Evolutionary conservation across 2,888 invertebrate genomes (phyloP), one percentile per base, ranked within the genome.

Genomic region (Diabrotica balteata): DNA sequence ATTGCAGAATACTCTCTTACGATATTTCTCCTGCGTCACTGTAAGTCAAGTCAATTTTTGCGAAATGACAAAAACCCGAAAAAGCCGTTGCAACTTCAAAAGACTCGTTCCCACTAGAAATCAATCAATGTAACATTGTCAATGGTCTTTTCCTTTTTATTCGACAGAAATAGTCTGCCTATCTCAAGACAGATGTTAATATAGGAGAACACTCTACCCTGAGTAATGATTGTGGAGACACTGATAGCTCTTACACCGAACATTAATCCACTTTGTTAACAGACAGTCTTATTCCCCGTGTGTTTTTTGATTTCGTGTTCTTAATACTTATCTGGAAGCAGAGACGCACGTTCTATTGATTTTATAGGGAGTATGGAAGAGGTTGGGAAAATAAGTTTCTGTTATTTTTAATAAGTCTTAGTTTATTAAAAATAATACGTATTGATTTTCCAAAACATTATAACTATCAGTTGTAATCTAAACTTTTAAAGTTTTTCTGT

Each of bases 71-170:
- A 54, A 32, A 42, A 54, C 43, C 43, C 43, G 8, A 54, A 54
- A 54, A 54, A 42, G 10, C 32, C 43, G 32, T 7, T 54, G 42
- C 43, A 42, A n/a, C n/a, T 54, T 54, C 44, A 63, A 54, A 54
- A 62, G 46, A 54, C 47, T n/a, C 54, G 7, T 42, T 54, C 11
- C 63, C 11, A 63, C 32, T n/a, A 50, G 63, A 53, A 63, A 74
- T 74, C 72, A 74, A 74, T 74, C 74, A 74, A 69, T 59, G 69
- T 73, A 69, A 72, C 70, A 69, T 70, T 65, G 69, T 67, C 70
- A 74, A 72, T 74, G 71, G 66, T 70, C 69, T 72, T 65, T 67
- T 71, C 63, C 67, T 68, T 74, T 75, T 74, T 70, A 74, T 75
- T 74, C 73, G 63, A 65, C 68, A 70, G 75, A 73, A 72, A 77